Conservation (phyloP, 2,797 vertebrate species). For the Sitta carolinensis region DNA sequence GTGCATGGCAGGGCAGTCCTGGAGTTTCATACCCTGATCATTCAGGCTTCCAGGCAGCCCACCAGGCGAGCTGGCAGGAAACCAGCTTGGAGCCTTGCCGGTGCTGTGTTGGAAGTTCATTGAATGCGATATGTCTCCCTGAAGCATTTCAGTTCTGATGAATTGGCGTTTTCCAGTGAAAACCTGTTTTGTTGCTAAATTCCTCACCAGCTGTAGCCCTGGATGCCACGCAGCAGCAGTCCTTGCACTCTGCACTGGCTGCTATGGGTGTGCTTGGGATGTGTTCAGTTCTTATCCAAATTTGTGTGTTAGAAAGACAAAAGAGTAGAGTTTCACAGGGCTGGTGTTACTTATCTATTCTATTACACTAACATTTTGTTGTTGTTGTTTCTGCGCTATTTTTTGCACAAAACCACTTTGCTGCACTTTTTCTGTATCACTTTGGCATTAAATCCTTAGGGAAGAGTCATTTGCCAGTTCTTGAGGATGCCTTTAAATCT, state of each 20-base stretch:
- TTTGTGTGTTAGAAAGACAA: not conserved
- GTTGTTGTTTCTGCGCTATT: not conserved
- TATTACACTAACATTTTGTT: not conserved
- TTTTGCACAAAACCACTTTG: not conserved
- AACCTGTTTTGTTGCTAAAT: conserved; percentile 50
- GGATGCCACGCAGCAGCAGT: not conserved
- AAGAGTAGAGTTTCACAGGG: not conserved
- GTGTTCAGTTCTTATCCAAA: not conserved
- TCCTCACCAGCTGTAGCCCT: conserved; percentile 6
- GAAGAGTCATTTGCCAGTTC: not conserved
- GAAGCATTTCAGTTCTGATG: conserved; percentile 46
- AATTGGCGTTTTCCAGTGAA: conserved; percentile 55
- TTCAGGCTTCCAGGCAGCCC: conserved; percentile 45
- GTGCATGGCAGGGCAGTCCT: conserved; percentile 10
- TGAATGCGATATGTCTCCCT: conserved; percentile 17
- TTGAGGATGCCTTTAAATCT: not conserved
- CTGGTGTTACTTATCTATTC: not conserved
- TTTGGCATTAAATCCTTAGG: not conserved
- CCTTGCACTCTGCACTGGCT: not conserved
- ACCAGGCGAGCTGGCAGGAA: conserved; percentile 46
- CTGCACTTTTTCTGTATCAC: not conserved
- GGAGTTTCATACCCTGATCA: not conserved
- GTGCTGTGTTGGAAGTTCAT: conserved; percentile 35
- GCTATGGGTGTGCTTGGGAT: not conserved
- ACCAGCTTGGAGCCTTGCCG: conserved; percentile 39